Percentiles rank a stretch among this genome's conserved stretches.
Conservation (phyloP, 2,797 vertebrate genomes). For the Galaxias olidus region DNA sequence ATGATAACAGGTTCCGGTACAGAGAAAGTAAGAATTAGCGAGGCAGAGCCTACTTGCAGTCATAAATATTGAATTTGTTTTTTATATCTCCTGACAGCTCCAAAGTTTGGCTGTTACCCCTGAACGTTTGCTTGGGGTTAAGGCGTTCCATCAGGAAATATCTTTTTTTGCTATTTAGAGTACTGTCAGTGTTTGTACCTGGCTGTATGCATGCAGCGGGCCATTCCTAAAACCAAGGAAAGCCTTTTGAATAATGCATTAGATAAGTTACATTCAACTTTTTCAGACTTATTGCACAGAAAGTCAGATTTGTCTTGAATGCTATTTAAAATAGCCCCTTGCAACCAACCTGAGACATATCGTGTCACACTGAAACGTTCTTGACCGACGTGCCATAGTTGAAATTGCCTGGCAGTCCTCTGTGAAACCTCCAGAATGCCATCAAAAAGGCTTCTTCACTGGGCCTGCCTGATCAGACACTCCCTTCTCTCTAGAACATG, state of each 20-base stretch:
- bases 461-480: too few species aligned
- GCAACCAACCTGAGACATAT: too few species aligned
- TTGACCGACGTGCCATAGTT: too few species aligned
- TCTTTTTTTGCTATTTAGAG: neutral
- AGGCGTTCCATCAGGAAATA: neutral
- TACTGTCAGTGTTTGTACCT: neutral
- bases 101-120: conserved; percentile 18
- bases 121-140: neutral
- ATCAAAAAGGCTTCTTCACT: neutral
- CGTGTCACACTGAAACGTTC: too few species aligned
- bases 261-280: neutral
- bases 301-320: too few species aligned
- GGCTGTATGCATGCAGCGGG: neutral
- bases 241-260: neutral
- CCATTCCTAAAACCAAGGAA: conserved; percentile 2
- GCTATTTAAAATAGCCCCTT: too few species aligned
- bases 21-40: too few species aligned
- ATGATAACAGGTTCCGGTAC: too few species aligned
- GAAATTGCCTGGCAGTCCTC: neutral
- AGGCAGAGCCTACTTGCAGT: too few species aligned
- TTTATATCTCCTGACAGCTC: conserved; percentile 10
- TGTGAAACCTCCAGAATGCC: neutral
- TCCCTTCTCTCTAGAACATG: neutral
- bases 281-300: neutral
- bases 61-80: too few species aligned